phyloP scores from a whole-genome alignment of 2,113 vertebrate genomes.

The Malurus cyaneus region DNA sequence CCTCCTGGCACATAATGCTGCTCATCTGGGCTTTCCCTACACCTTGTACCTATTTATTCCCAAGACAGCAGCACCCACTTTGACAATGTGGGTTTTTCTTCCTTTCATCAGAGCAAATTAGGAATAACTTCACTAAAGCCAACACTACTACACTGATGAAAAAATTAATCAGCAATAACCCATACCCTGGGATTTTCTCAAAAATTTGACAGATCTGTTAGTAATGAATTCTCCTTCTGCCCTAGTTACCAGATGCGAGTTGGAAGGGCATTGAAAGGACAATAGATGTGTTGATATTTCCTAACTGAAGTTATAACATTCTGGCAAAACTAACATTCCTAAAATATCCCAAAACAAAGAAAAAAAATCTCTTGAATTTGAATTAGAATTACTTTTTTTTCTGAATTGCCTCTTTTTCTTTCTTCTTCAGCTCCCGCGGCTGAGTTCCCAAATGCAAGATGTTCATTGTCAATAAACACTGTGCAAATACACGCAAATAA shows the following conservation, averaged over 20 bases:
- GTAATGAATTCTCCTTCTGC: slow-evolving; percentile 33
- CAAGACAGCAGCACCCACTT: slow-evolving; percentile 4
- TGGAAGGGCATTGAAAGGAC: slow-evolving; percentile 53
- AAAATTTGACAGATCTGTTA: slow-evolving; percentile 57
- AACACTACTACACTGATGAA: neutral
- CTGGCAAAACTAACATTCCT: neutral
- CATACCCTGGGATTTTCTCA: slow-evolving; percentile 53
- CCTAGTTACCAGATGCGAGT: slow-evolving; percentile 19
- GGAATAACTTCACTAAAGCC: slow-evolving; percentile 12
- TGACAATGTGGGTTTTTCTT: neutral
- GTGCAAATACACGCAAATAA: neutral
- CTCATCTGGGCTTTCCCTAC: neutral
- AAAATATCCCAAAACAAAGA: neutral
- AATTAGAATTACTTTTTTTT: neutral
- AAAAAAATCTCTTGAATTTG: neutral
- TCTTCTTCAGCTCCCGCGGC: neutral
- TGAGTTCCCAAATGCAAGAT: neutral
- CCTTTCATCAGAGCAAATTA: neutral
- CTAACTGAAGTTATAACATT: neutral
- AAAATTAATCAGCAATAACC: slow-evolving; percentile 41
- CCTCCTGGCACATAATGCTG: neutral
- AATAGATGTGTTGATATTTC: neutral
- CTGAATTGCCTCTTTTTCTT: neutral
- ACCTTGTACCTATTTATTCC: neutral
- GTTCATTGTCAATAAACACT: neutral